A percentile compares a stretch with the other conserved stretches of the same genome.
These are phyloP conservation scores for Bombyx mori DNA, from an alignment of 1,140 invertebrate genomes.

Conservation along the genomic window ASM3026992v2 NC_085129.1:14084001-14084500, in stretches of 20 bases:
- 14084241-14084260: constrained; percentile 12
- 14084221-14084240: constrained; percentile 13
- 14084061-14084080: constrained; percentile 43
- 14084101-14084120: constrained; percentile 40
- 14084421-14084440: too few species aligned
- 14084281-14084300: constrained; percentile 10
- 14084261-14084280: constrained; percentile 15
- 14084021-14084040: constrained; percentile 8
- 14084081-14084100: constrained; percentile 24
- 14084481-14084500: too few species aligned
- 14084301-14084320: constrained; percentile 3
- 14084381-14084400: too few species aligned
- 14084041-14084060: constrained; percentile 4
- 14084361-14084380: too few species aligned
- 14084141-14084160: constrained; percentile 20
- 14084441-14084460: too few species aligned
- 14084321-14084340: background rate
- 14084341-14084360: background rate
- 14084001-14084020: constrained; percentile 11
- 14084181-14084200: constrained; percentile 8
- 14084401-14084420: too few species aligned
- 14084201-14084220: constrained; percentile 19
- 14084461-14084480: too few species aligned
- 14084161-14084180: constrained; percentile 9
- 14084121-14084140: constrained; percentile 26